Evolutionary conservation across 2,113 vertebrate genomes (phyloP).

Genomic region (Callithrix jacchus): DNA sequence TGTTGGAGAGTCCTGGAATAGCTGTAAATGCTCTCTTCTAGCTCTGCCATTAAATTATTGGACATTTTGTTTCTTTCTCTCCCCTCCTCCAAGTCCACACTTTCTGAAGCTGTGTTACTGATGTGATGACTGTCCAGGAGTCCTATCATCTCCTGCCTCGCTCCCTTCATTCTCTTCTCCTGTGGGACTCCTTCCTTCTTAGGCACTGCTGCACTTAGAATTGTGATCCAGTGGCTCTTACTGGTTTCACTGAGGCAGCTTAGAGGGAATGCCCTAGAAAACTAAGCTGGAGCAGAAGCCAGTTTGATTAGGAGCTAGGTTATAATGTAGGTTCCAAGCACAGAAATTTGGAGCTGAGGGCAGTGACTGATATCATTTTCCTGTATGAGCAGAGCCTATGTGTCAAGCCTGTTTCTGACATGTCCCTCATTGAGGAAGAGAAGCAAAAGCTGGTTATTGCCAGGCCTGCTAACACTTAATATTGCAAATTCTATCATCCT

Average conservation of each 20-base stretch:
- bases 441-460: background rate
- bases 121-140: background rate
- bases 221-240: background rate
- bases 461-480: background rate
- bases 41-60: slow-evolving; percentile 85
- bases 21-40: slow-evolving; percentile 78
- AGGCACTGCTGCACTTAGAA: slow-evolving; percentile 52
- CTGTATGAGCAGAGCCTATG: background rate
- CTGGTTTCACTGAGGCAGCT: background rate
- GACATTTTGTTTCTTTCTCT: slow-evolving; percentile 79
- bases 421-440: background rate
- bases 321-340: background rate
- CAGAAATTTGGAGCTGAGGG: background rate
- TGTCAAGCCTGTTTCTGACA: background rate
- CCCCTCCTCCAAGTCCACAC: slow-evolving; percentile 27
- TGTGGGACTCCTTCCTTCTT: background rate
- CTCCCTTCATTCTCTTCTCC: background rate
- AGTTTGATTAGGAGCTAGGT: background rate
- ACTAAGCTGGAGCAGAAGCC: background rate
- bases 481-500: background rate
- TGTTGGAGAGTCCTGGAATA: slow-evolving; percentile 73
- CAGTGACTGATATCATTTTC: background rate
- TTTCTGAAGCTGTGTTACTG: background rate
- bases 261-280: background rate
- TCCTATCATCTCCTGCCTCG: slow-evolving; percentile 32